phyloP scores from a whole-genome alignment of 2,113 vertebrate genomes.

The Phocoena phocoena region DNA sequence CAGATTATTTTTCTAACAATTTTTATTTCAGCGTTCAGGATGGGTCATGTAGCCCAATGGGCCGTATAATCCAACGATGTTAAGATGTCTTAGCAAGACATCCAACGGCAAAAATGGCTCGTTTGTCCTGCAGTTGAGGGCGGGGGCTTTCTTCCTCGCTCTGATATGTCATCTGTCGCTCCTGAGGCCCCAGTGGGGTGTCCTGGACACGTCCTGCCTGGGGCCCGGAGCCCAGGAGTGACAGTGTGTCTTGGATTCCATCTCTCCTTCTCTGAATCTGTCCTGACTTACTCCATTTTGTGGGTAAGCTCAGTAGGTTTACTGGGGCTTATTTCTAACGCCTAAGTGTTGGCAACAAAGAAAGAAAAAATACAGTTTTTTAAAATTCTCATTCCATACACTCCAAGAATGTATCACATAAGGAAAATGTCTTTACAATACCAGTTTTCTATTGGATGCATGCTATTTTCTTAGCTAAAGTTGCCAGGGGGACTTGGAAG shows the following conservation, averaged over 20 bases:
- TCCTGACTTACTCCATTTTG: background rate
- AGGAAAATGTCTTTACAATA: background rate
- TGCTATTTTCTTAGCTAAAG: slow-evolving; percentile 33
- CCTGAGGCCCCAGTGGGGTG: background rate
- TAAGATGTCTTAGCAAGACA: too few relatives aligned
- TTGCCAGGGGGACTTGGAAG: background rate
- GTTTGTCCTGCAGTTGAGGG: fast-evolving
- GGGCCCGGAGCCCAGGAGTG: fast-evolving
- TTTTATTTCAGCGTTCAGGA: slow-evolving; percentile 20
- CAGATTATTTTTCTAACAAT: background rate
- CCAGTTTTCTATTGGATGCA: background rate
- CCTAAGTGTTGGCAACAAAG: background rate
- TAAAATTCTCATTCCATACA: background rate
- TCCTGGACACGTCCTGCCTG: background rate
- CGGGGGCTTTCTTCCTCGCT: fast-evolving
- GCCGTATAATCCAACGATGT: fast-evolving
- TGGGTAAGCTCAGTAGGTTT: background rate
- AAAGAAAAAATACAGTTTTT: background rate
- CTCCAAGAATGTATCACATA: background rate
- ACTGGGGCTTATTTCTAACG: slow-evolving; percentile 12
- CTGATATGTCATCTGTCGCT: background rate
- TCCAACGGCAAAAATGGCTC: background rate
- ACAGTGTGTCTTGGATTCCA: background rate
- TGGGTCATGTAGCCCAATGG: background rate
- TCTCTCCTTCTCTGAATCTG: background rate